Evolutionary conservation across 2,797 vertebrate species (phyloP), one percentile per base, ranked within the genome.

Genomic region (Acipenser oxyrinchus): DNA sequence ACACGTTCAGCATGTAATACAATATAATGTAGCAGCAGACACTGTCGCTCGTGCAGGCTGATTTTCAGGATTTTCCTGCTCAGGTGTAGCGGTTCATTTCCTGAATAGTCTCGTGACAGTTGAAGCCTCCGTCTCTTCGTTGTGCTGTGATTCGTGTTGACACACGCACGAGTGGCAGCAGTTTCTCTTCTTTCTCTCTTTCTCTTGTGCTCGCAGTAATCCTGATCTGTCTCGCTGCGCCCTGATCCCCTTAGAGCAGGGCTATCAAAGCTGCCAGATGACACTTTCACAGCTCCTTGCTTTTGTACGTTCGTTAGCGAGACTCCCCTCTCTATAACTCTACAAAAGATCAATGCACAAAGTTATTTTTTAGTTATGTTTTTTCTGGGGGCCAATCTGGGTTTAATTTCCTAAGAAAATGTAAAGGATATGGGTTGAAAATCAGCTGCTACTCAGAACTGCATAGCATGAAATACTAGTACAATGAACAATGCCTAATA

Each of bases 61-160:
- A 51, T 65, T 69, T 62, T 74, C 71, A 77, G 66, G 71, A 58
- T 75, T 71, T 79, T 74, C 64, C 49, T 7, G 51, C 57, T 66
- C 71, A 64, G 7, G 49, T 52, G 15, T 66, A 63, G 12, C 55
- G 12, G 12, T 58, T 70, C 64, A 55, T 72, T 68, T 75, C 63
- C 51, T 15, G 51, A 48, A 53, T n/a, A 13, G 9, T 60, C 18
- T 51, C 13, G 53, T 62, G 23, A 51, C 51, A 15, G 66, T 23
- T 52, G 15, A 13, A 23, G 49, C n/a, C 13, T 37, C 7, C 7
- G 60, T 55, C 51, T 53, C 12, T 13, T 15, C 18, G 18, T 50
- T 2, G 10, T 52, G 23, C 15, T 48, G 7, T 60, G 60, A 51
- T n/a, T 37, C 37, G 48, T 55, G 60, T 62, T 48, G 60, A 51